Evolutionary conservation across 2,888 invertebrate genomes (phyloP).

Genomic region (Drosophila trichaetosa): DNA sequence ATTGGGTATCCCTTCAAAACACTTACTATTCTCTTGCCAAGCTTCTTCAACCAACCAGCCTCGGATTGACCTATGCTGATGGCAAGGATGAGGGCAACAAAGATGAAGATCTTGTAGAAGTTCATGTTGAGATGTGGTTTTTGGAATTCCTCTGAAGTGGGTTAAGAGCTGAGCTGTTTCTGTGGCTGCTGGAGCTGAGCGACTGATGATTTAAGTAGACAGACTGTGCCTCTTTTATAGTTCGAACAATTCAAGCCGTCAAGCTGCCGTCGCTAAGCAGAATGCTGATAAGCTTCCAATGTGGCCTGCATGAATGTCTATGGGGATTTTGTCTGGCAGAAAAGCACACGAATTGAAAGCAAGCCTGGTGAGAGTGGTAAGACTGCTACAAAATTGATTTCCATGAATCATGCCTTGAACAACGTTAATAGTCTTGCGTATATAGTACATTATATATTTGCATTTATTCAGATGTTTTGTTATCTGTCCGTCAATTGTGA

Average conservation of each 20-base stretch:
- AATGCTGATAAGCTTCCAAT: no score
- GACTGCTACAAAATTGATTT: no score
- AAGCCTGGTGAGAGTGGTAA: no score
- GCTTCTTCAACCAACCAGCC: slow-evolving; percentile 75
- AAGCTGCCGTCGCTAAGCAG: background rate
- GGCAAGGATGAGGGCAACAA: slow-evolving; percentile 70
- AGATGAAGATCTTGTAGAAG: slow-evolving; percentile 69
- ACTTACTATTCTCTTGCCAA: slow-evolving; percentile 80
- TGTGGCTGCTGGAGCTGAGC: slow-evolving; percentile 8
- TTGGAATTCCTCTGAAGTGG: background rate
- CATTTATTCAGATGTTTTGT: background rate
- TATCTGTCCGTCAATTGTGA: background rate
- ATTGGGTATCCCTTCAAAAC: rapidly evolving
- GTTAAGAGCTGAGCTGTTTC: background rate
- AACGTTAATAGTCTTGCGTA: no score
- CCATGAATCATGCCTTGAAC: no score
- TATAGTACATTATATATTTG: background rate
- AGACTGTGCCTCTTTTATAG: slow-evolving; percentile 20
- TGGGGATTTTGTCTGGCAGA: no score
- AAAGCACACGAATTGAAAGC: no score
- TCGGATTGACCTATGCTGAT: slow-evolving; percentile 72
- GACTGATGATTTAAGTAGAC: slow-evolving; percentile 33
- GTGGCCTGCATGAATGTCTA: no score
- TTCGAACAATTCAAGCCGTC: background rate
- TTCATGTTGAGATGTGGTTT: slow-evolving; percentile 51